Evolutionary conservation across 2,888 invertebrate genomes (phyloP), one percentile per base, ranked within the genome.

Genomic region (Dexiosoma caninum): DNA sequence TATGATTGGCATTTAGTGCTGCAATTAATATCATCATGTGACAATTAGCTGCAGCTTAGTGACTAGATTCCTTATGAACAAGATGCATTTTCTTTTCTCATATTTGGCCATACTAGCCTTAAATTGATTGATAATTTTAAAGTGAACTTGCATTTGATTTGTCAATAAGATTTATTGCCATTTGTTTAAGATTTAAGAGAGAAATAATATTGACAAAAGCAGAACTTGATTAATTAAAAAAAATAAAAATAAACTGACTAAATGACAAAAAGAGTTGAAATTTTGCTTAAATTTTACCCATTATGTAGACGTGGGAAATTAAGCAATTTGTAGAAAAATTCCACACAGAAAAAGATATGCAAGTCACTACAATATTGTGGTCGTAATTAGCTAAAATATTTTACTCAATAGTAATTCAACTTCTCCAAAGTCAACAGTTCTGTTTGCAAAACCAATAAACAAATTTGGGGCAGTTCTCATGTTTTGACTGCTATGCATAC

Each of bases 1-100:
- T 60, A 19, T 27, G 1, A 32, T 16, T 49, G 30, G 40, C 19
- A 55, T 74, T 77, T 76, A 74, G 78, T 35, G 67, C 62, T 46
- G 69, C 75, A 83, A 83, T 83, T 83, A 83, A 83, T 83, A 75
- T 81, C 78, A 83, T 83, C 82, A 83, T 81, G 71, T 83, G 79
- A 83, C 81, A 83, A 83, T 83, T 83, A 83, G 83, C 77, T 69
- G 77, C 44, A 21, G 27, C 53, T 64, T 62, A 23, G 30, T 59
- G 66, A 44, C 14, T 70, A 46, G 67, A 78, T 71, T 64, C 46
- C 60, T 59, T 12, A n/a, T n/a, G n/a, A 70, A 42, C 40, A 49
- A 64, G 30, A 64, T 70, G 55, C 49, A 14, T 55, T 64, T 75
- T 40, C 12, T 49, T 21, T 46, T 44, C 49, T 37, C 53, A 44